These are phyloP conservation scores for Drosophila nigromelanica DNA, from an alignment of 1,140 invertebrate species.

Conservation along the genomic window DNA sequence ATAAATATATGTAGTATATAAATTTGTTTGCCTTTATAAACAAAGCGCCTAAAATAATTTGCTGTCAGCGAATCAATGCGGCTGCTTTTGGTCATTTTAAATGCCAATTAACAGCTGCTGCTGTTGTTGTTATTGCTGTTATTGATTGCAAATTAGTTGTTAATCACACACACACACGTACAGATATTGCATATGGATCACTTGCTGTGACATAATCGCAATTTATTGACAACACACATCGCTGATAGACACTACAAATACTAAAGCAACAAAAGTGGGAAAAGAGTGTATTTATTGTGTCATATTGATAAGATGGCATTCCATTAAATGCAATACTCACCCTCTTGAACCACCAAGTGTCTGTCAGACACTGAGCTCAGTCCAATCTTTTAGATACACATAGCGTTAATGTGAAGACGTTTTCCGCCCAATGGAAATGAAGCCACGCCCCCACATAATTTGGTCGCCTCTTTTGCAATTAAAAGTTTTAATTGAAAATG, in stretches of 20 bases:
- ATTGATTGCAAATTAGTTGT: constrained; percentile 69
- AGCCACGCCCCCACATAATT: constrained; percentile 13
- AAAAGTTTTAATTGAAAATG: constrained; percentile 76
- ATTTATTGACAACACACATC: constrained; percentile 10
- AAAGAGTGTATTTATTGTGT: background rate
- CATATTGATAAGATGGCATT: constrained; percentile 22
- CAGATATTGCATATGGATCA: constrained; percentile 8
- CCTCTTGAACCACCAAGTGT: constrained; percentile 4
- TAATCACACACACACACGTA: constrained; percentile 37
- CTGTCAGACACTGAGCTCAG: background rate
- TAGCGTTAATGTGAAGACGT: background rate
- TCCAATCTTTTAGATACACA: background rate
- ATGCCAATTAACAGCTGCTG: constrained; percentile 35
- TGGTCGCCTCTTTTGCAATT: constrained; percentile 52
- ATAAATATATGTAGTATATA: constrained; percentile 1
- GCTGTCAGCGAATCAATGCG: constrained; percentile 9
- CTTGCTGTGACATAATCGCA: constrained; percentile 62
- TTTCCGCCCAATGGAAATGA: background rate
- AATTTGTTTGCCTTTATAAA: constrained; percentile 71
- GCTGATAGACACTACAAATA: background rate
- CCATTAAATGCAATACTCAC: constrained; percentile 2
- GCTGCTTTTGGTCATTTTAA: background rate
- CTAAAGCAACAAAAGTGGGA: too few relatives aligned
- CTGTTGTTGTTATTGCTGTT: constrained; percentile 22
- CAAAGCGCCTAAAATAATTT: constrained; percentile 23